phyloP scores from a whole-genome alignment of 2,113 vertebrate species.

The Theropithecus gelada region DNA sequence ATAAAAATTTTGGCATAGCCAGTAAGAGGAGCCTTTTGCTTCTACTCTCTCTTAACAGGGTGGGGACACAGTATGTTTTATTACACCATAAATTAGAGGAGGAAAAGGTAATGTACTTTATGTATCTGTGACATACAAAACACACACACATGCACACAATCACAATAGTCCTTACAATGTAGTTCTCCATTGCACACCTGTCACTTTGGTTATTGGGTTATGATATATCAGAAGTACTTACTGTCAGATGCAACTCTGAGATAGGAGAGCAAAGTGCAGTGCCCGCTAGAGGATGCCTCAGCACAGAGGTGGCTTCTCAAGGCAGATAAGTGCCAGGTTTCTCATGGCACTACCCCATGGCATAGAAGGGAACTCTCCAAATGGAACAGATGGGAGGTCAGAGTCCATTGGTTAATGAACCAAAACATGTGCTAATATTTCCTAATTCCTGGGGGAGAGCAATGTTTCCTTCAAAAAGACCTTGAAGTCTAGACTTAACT shows the following conservation, averaged over 20 bases:
- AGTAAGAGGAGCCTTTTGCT: conserved; percentile 37
- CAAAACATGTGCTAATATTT: background rate
- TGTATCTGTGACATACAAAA: background rate
- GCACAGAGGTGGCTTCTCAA: conserved; percentile 51
- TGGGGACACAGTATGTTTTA: conserved; percentile 64
- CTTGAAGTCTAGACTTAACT: background rate
- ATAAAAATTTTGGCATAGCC: background rate
- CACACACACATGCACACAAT: background rate
- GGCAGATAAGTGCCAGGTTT: background rate
- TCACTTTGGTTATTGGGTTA: conserved; percentile 61
- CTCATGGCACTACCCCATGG: rapidly evolving
- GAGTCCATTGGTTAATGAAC: background rate
- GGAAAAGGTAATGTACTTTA: conserved; percentile 74
- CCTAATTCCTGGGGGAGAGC: background rate
- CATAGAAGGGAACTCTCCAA: background rate
- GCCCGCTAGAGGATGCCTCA: background rate
- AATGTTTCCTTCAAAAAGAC: background rate
- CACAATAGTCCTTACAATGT: conserved; percentile 51
- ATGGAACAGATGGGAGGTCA: background rate
- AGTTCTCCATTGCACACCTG: conserved; percentile 73
- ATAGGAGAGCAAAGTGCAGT: conserved; percentile 65
- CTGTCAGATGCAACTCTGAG: conserved; percentile 66
- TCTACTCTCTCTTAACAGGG: conserved; percentile 22
- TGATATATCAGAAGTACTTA: conserved; percentile 74
- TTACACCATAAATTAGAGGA: conserved; percentile 76